A percentile compares a stretch with the other conserved stretches of the same genome.
Conservation (phyloP, 2,797 vertebrate species). For the Setipinna tenuifilis region DNA sequence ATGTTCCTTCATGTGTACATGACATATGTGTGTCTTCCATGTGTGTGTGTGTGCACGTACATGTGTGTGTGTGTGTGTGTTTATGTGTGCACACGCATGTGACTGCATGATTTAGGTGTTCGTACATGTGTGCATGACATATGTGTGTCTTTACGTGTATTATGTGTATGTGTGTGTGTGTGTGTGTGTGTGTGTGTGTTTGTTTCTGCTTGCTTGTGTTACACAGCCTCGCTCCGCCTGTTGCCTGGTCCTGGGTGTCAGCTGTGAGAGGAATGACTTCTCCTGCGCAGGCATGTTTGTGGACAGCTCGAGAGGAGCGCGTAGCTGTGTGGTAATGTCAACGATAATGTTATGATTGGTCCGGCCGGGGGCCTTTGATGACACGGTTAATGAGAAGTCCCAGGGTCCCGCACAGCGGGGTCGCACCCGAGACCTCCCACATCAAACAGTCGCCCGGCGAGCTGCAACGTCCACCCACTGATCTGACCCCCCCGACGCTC, state of each 20-base stretch:
- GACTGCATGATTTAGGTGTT: not conserved
- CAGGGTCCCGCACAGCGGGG: conserved; percentile 85
- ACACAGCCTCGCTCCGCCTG: not conserved
- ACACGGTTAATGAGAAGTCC: conserved; percentile 95
- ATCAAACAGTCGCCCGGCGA: conserved; percentile 86
- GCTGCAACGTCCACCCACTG: conserved; percentile 70
- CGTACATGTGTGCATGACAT: not conserved
- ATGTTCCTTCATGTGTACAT: not conserved
- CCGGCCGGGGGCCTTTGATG: conserved; percentile 88
- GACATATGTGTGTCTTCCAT: conserved; percentile 3
- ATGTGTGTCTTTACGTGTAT: not conserved
- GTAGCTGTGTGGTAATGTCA: conserved; percentile 92
- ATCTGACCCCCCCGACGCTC: conserved; percentile 50
- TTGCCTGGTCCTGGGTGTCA: conserved; percentile 42
- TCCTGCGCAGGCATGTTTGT: conserved; percentile 88
- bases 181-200: not conserved
- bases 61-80: conserved; percentile 37
- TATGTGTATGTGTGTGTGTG: not conserved
- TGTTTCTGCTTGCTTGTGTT: not conserved
- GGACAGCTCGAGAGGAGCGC: conserved; percentile 73
- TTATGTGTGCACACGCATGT: not conserved
- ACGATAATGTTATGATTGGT: conserved; percentile 95
- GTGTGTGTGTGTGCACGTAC: conserved; percentile 39
- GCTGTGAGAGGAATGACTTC: conserved; percentile 83
- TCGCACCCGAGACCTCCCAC: conserved; percentile 91